These are phyloP conservation scores for Trichosurus vulpecula DNA, from an alignment of 2,797 vertebrate species.

Conservation along the genomic window DNA sequence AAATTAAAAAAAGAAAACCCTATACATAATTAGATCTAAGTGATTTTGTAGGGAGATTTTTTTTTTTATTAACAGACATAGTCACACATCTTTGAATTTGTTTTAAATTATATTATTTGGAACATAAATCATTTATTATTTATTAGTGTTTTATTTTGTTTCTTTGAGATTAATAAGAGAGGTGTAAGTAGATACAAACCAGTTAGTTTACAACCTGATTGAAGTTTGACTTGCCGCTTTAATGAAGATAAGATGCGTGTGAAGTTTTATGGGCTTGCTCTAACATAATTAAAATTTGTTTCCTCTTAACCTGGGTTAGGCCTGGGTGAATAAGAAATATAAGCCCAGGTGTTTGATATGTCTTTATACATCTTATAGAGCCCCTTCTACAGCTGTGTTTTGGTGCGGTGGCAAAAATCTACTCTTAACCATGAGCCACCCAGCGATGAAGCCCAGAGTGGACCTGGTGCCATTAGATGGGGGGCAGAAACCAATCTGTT, in stretches of 20 bases:
- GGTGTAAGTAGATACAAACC: neutral
- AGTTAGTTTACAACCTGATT: neutral
- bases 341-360: neutral
- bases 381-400: neutral
- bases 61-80: neutral
- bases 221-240: neutral
- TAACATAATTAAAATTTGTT: neutral
- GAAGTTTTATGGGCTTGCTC: neutral
- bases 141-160: neutral
- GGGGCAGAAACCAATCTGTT: neutral
- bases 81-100: neutral
- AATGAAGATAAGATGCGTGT: neutral
- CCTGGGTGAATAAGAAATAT: conserved; percentile 14
- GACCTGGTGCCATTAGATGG: neutral
- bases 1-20: neutral
- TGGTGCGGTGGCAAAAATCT: neutral
- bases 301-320: neutral
- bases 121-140: neutral
- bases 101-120: neutral
- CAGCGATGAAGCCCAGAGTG: neutral
- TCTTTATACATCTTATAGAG: neutral
- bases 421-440: neutral
- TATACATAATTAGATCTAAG: conserved; percentile 27
- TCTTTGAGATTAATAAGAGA: neutral
- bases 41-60: conserved; percentile 41